Evolutionary conservation across 2,888 invertebrate species (phyloP), one percentile per base, ranked within the genome.

Genomic region (Drosophila eohydei): DNA sequence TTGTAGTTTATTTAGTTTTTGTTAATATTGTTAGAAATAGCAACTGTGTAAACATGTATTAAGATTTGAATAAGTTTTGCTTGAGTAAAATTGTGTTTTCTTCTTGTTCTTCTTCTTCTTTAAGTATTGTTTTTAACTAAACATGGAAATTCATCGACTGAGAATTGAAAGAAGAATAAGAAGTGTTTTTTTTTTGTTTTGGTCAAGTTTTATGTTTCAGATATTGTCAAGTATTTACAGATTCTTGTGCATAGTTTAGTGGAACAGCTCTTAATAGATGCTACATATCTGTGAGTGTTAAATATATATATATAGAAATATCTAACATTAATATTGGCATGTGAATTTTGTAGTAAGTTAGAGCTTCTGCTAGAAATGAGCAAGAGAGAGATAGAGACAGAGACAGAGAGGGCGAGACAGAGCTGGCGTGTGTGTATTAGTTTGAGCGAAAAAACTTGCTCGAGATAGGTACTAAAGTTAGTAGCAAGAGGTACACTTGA

Each of bases 401-500:
- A 51, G 38, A 28, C 16, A 28, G 16, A n/a, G 12, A 38, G 16
- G 44, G 38, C n/a, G 48, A 59, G 51, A 52, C 21, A 21, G 21
- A 56, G 46, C 28, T 46, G 30, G 28, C 28, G 28, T 46, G 48
- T 48, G 48, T 30, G 44, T 26, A 3, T 51, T 16, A 64, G 48
- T 52, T 43, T 16, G 64, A 62, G 62, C 44, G 21, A 28, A 21
- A 65, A 65, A 70, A 62, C 14, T 30, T 65, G 75, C 65, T 65
- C 55, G 28, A 74, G 43, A 63, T 51, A 83, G 84, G 87, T 86
- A 83, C 74, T 74, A 69, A 61, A 59, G 67, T 80, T 41, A 62
- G 63, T 71, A 73, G 68, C 52, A 30, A 78, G 65, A 83, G 82
- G 82, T 82, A 82, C 81, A 71, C 66, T 82, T 61, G 78, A 82